Base-by-base conservation (phyloP, 2,797 vertebrate genomes). In the Emys orbicularis region DNA sequence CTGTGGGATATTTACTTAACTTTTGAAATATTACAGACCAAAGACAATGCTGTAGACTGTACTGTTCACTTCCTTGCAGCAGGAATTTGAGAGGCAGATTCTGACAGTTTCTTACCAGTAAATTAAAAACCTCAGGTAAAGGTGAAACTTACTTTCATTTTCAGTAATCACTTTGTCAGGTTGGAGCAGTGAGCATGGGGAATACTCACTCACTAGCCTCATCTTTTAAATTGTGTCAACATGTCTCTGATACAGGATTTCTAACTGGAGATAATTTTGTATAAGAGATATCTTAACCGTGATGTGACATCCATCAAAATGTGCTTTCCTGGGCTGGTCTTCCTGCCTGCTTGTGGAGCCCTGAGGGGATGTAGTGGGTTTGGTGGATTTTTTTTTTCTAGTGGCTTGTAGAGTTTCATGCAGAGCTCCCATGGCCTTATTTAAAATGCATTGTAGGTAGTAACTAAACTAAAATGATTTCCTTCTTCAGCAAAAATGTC, bases 401-500 rank as follows among this genome's bases (percentile, higher is more conserved):
- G 16, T 34, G 65, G 13, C 47, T 19, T 83, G 18, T 19, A 1
- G 6, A 41, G 29, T 54, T 87, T 94, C 82, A 89, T 77, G 41
- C 56, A 81, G 34, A 56, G 3, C 29, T 92, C 74, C 44, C 7
- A 4, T 16, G 12, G 81, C 87, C 90, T 72, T 68, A 72, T 91
- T 97, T 96, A 44, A 96, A 93, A 95, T 81, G 61, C 89, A n/a
- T 1, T 50, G 68, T 90, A 59, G 49, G 72, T 93, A 87, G 68
- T 89, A 93, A 94, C 94, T 93, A 89, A 95, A 97, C 90, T 83
- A 89, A 97, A 97, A 95, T 82, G 53, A 96, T 77, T 96, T 77
- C 84, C 87, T 95, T 76, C 16, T 95, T 90, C 90, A 94, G 93
- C 57, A 93, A 90, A 97, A 96, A 93, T 96, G 88, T 96, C 87